Base-by-base conservation (phyloP, 2,888 invertebrate genomes). In the Trissoscelio sp. region DNA sequence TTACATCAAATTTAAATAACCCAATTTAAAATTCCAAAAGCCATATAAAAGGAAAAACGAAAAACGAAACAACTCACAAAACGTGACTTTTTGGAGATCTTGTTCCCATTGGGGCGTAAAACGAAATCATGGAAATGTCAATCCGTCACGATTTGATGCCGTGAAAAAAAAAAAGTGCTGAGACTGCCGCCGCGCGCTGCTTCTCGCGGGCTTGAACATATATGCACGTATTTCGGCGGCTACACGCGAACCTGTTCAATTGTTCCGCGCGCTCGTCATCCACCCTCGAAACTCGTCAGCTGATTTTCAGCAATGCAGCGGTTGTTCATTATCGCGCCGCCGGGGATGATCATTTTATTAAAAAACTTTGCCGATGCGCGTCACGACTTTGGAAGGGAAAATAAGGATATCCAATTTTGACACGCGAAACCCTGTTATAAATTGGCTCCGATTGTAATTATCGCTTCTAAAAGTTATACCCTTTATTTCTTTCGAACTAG, bases 171-270 rank as follows among this genome's bases (percentile, higher is more conserved):
- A 70, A 78, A 70, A 73, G 66, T 70, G 77, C 70, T 72, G 64
- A 64, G 57, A 57, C 37, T 67, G 44, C 39, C n/a, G n/a, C n/a
- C n/a, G n/a, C 16, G 28, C 37, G 62, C 39, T 70, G 48, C 22
- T 66, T 69, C 60, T 67, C 53, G 73, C 58, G 46, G 22, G 44
- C 53, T 24, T 64, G 24, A 24, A 28, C 28, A 64, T 24, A 57
- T 20, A 37, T 39, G 11, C 28, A 72, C 34, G 24, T 55, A 28
- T 58, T 62, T 62, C 44, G 60, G 64, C 46, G 55, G 58, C 51
- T 72, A 84, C 86, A 86, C 86, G 86, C 87, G 69, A 86, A 79
- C 84, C 85, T 83, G 84, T 84, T 85, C 83, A 85, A 86, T 85
- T 85, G 86, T 86, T 86, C 83, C 84, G 84, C 85, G 82, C 84